Base-by-base conservation (phyloP, 2,797 vertebrate species). In the Periparus ater region DNA sequence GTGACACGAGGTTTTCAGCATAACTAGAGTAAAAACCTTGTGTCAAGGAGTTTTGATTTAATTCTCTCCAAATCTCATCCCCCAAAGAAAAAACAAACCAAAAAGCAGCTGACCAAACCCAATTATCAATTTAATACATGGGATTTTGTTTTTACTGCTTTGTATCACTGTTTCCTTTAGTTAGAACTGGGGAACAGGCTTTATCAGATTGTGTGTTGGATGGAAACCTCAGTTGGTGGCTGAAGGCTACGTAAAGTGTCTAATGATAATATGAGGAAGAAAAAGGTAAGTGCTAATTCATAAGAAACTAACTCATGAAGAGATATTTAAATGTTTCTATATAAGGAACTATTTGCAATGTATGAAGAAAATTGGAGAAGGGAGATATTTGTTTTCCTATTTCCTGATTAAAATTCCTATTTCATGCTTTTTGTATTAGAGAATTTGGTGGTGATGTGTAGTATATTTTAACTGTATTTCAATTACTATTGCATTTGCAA, bases 281-380 rank as follows among this genome's bases (percentile, higher is more conserved):
- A 89, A 93, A 94, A 91, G 96, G 97, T 98, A 97, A 97, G 97
- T 96, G 34, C 50, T 73, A 58, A 58, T 73, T 93, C 9, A 3
- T 26, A 83, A 71, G 48, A 85, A 81, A 73, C 13, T 65, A 75
- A 32, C 10, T 81, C 3, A 18, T 10, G 14, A 66, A 36, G 13
- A 44, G 73, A 6, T 74, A 27, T 58, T 91, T 83, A 57, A 63
- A 66, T 65, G 10, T 85, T 85, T 71, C 3, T 53, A 8, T 63
- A 21, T 27, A 29, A 38, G 34, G 63, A 89, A 54, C 14, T 58
- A 10, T 83, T 63, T 63, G 6, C 3, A 13, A 27, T 25, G 2
- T 48, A 44, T 55, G 34, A 91, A 23, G 38, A 80, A 60, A 71
- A 68, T 63, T 67, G 32, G 63, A 36, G 29, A 15, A 68, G 23